A percentile compares a stretch with the other conserved stretches of the same genome.
phyloP scores from a whole-genome alignment of 1,140 invertebrate genomes.

The Cydia splendana region DNA sequence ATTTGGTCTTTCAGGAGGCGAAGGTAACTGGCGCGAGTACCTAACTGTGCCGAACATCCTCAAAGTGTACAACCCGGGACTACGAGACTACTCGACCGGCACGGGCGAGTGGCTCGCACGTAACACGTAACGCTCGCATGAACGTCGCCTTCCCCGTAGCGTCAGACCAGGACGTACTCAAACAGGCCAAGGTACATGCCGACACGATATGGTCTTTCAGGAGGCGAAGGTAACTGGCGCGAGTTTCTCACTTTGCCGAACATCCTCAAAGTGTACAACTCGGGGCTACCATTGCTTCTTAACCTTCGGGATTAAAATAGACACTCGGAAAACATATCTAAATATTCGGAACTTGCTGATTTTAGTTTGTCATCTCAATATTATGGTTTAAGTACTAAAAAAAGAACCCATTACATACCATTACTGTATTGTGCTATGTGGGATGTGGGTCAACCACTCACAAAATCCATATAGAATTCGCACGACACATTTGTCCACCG shows the following conservation, averaged over 20 bases:
- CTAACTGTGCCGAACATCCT: constrained; percentile 87
- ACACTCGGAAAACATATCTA: too few species aligned
- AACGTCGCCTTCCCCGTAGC: constrained; percentile 87
- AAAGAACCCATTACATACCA: constrained; percentile 1
- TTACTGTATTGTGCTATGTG: neutral
- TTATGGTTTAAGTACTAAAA: neutral
- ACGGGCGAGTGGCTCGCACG: constrained; percentile 85
- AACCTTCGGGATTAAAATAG: too few species aligned
- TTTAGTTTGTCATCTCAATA: constrained; percentile 14
- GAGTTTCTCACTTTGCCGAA: constrained; percentile 86
- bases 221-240: constrained; percentile 85
- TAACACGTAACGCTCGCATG: constrained; percentile 81
- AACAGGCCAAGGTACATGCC: constrained; percentile 81
- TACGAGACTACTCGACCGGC: constrained; percentile 85
- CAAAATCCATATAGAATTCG: constrained; percentile 5
- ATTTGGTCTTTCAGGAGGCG: constrained; percentile 80
- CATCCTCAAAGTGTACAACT: constrained; percentile 87
- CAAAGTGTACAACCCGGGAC: constrained; percentile 85
- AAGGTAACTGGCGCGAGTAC: constrained; percentile 84
- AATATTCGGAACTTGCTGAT: too few species aligned
- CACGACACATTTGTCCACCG: neutral
- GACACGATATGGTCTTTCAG: constrained; percentile 59
- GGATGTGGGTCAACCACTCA: neutral
- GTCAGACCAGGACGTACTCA: constrained; percentile 85
- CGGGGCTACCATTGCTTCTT: constrained; percentile 65